Base-by-base conservation (phyloP, 2,888 invertebrate species). In the Callosobruchus maculatus region DNA sequence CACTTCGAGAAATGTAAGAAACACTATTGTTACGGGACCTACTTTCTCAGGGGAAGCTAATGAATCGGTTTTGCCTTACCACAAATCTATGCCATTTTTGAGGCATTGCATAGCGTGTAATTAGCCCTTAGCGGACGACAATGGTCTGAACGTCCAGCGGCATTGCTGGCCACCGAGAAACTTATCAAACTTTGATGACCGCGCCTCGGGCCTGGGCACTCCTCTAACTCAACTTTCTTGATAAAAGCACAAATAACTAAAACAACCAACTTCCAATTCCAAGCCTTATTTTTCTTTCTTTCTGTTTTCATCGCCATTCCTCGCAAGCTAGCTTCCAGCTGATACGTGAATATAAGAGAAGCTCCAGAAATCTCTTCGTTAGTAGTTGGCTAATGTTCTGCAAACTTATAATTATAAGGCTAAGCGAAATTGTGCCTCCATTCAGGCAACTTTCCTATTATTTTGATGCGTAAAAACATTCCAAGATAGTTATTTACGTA, bases 151-250 rank as follows among this genome's bases (percentile, higher is more conserved):
- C 49, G 49, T 49, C 5, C 49, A 49, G 49, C 49, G 49, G 13
- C 49, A 18, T 18, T 49, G 68, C 68, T 68, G 22, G 49, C 49
- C 49, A 49, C 9, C 13, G 82, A 83, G 81, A 85, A 86, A 87
- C 87, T 87, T 87, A 87, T 87, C 86, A 87, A 87, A 87, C 82
- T 87, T 87, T 87, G 87, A 87, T 87, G 86, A 85, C 83, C 84
- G 82, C 81, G 83, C 84, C 82, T 79, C 76, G 79, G 82, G 82
- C 81, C 79, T 76, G 79, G 82, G 82, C 82, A 81, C 81, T 80
- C 78, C 80, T 77, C 71, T 21, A 80, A 81, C 83, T 82, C 83
- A 85, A 85, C 85, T 86, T 86, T 85, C 85, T 84, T 85, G 85
- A 85, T 84, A 85, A 85, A 86, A 86, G 86, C 85, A 84, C 85